Conservation (phyloP, 2,888 invertebrate species). For the Gryllus longicercus region DNA sequence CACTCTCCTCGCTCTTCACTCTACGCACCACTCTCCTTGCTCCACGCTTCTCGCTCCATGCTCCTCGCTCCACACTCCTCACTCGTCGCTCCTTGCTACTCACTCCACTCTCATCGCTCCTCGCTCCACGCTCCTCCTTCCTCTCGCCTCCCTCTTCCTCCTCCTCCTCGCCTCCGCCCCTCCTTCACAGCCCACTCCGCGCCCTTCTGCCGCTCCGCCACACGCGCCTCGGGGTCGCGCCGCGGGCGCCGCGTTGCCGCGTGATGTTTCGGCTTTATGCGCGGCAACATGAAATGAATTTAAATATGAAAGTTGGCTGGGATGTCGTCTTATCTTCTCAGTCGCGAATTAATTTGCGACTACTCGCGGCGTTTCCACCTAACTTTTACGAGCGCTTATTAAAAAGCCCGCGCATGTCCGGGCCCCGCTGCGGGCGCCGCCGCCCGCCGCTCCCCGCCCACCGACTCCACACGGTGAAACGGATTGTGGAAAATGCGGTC, state of each 20-base stretch:
- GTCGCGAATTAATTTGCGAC: conserved; percentile 7
- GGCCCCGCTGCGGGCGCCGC: not conserved
- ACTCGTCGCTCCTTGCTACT: no score
- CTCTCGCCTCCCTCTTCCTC: no score
- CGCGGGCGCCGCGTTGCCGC: no score
- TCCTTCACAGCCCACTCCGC: not conserved
- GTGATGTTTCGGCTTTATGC: not conserved
- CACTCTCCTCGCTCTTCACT: no score
- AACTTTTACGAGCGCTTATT: conserved; percentile 6
- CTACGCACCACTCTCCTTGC: no score
- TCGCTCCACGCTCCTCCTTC: no score
- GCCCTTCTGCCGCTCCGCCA: not conserved
- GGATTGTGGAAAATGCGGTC: no score
- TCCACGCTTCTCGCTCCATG: accelerated
- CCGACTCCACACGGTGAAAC: no score
- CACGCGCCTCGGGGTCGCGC: not conserved
- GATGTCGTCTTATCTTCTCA: conserved; percentile 1
- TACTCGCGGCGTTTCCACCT: not conserved
- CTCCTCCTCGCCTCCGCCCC: no score
- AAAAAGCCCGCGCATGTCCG: conserved; percentile 8
- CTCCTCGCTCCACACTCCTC: no score
- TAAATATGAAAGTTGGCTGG: not conserved
- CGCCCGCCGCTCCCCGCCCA: not conserved
- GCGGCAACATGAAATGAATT: conserved; percentile 8
- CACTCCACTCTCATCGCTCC: accelerated